Percentiles rank a stretch among this genome's conserved stretches.
Evolutionary conservation across 2,888 invertebrate genomes (phyloP).

Genomic region (Steinernema hermaphroditum): DNA sequence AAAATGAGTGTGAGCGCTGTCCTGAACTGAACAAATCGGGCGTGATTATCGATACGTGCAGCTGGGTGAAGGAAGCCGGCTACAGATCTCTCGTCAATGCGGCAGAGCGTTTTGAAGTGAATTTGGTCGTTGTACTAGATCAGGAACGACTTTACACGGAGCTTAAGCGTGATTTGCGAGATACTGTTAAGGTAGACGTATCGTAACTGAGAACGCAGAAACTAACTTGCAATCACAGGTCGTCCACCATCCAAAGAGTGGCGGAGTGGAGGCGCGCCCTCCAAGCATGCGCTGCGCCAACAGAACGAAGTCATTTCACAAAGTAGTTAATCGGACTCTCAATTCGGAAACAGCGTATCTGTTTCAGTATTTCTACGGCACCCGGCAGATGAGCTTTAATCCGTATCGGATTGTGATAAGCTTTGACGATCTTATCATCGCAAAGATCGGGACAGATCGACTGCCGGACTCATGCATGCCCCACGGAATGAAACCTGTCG

Average conservation of each 20-base stretch:
- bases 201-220: background rate
- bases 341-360: background rate
- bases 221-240: background rate
- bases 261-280: slow-evolving; percentile 70
- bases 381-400: slow-evolving; percentile 41
- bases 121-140: slow-evolving; percentile 89
- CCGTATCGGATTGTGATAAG: background rate
- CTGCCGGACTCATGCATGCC: slow-evolving; percentile 95
- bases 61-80: slow-evolving; percentile 91
- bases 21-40: slow-evolving; percentile 71
- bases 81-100: slow-evolving; percentile 79
- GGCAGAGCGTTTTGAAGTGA: slow-evolving; percentile 91
- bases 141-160: slow-evolving; percentile 94
- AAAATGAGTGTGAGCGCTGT: slow-evolving; percentile 77
- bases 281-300: slow-evolving; percentile 39
- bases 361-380: slow-evolving; percentile 94
- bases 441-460: slow-evolving; percentile 73
- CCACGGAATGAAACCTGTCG: slow-evolving; percentile 88
- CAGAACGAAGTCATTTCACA: slow-evolving; percentile 63
- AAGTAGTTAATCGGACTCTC: slow-evolving; percentile 66
- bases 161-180: slow-evolving; percentile 86
- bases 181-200: slow-evolving; percentile 77
- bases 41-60: slow-evolving; percentile 93
- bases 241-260: slow-evolving; percentile 21
- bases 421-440: slow-evolving; percentile 40